These are phyloP conservation scores for Lepus americanus DNA, from an alignment of 2,113 vertebrate genomes.

Conservation along the genomic window DNA sequence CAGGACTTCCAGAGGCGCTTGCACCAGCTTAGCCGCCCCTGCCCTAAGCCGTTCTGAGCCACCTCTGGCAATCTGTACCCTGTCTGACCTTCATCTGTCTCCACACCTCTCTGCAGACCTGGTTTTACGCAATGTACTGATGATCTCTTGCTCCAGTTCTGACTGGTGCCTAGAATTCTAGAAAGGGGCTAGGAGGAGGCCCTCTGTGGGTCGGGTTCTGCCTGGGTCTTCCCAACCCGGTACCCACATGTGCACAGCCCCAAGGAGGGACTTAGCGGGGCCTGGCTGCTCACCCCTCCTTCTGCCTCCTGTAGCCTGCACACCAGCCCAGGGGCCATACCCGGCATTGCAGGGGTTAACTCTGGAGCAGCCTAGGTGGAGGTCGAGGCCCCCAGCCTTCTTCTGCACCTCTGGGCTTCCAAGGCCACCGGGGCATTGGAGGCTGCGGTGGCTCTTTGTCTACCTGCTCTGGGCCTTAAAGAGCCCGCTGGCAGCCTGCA, in stretches of 20 bases:
- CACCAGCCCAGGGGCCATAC: background rate
- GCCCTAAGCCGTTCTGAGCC: background rate
- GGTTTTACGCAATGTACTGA: background rate
- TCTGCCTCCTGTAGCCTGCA: background rate
- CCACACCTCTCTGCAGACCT: background rate
- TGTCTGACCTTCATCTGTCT: background rate
- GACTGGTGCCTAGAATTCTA: background rate
- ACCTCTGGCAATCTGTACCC: background rate
- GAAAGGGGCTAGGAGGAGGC: background rate
- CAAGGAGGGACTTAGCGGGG: background rate
- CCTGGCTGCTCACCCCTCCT: background rate
- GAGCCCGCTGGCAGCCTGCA: conserved; percentile 76
- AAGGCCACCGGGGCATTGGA: background rate
- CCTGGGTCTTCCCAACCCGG: background rate
- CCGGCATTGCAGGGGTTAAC: conserved; percentile 68
- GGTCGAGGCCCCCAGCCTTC: background rate
- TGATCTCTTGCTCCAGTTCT: background rate
- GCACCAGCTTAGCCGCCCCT: no score
- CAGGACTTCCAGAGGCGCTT: background rate
- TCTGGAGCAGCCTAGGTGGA: conserved; percentile 30
- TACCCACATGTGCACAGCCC: background rate
- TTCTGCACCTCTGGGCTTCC: background rate
- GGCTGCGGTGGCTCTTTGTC: conserved; percentile 82
- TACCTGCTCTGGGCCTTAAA: conserved; percentile 85
- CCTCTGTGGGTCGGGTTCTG: background rate